Evolutionary conservation across 1,140 invertebrate genomes (phyloP), one percentile per base, ranked within the genome.

Genomic region (Eupeodes corollae): DNA sequence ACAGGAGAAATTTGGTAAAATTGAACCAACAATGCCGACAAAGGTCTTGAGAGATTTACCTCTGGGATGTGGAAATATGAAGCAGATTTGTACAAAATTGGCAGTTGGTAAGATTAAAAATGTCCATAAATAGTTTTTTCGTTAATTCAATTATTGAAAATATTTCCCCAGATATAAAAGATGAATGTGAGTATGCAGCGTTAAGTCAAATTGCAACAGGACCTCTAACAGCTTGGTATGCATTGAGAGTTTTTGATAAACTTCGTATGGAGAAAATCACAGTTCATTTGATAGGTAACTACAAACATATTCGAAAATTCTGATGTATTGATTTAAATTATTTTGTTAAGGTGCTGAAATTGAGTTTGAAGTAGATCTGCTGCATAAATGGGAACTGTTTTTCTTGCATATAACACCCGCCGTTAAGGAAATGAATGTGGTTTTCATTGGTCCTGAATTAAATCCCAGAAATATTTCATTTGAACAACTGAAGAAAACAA

Each of bases 321-420:
- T 16, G 51, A 11, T 21, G 6, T 11, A 5, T 18, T 31, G 8
- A 21, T 3, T 26, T 15, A 11, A 12, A 11, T 6, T 44, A n/a
- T 3, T 3, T 35, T 34, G 8, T 38, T 19, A 34, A 16, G 80
- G 82, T 0, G 80, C 82, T 0, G 83, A 85, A 56, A 71, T 82
- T 15, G 79, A 82, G 34, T 84, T 82, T 51, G 83, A 85, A 61
- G 79, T 79, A 2, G 74, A 80, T 44, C 70, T 73, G 38, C 52
- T 84, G 2, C 69, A 74, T 26, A 81, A 81, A 42, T 86, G 83
- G 83, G 83, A 85, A 56, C 70, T 75, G 21, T 74, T 83, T 54
- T 76, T 84, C 46, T 55, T 84, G 0, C 82, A 86, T 57, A 70
- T 81, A 21, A 55, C 76, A 6, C 77, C 79, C 0, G 55, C 71